Conservation (phyloP, 2,888 invertebrate genomes). For the Epinotia bilunana region DNA sequence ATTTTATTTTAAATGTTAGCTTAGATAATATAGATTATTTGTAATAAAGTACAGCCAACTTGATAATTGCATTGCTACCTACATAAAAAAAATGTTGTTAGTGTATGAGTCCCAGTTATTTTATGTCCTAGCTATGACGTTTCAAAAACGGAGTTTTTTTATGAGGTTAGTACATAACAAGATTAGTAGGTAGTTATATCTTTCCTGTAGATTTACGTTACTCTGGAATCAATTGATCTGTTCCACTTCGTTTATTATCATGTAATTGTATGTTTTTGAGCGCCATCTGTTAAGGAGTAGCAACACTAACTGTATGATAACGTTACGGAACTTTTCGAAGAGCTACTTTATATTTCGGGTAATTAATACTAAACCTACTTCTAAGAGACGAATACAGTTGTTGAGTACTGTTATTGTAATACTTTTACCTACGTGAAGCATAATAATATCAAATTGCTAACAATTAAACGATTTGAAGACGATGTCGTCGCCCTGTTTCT, state of each 20-base stretch:
- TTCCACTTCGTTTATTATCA: conserved; percentile 3
- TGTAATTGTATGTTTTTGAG: not conserved
- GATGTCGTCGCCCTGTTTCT: not conserved
- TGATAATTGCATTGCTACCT: not conserved
- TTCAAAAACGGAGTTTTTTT: not conserved
- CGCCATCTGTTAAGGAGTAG: conserved; percentile 36
- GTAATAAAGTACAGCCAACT: not conserved
- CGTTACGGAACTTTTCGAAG: not conserved
- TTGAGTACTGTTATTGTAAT: no score
- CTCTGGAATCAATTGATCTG: no score
- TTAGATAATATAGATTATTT: not conserved
- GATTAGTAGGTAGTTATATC: no score
- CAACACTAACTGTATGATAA: not conserved
- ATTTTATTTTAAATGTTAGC: conserved; percentile 2
- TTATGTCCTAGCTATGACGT: not conserved
- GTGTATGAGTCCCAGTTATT: not conserved
- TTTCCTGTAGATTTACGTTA: no score
- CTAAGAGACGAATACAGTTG: not conserved
- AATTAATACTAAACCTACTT: not conserved
- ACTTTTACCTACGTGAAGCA: not conserved
- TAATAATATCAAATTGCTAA: not conserved
- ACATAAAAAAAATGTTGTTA: no score
- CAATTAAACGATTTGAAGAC: not conserved
- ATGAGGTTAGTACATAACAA: not conserved
- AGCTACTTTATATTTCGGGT: not conserved